Evolutionary conservation across 2,888 invertebrate genomes (phyloP).

Genomic region (Metacarcinus magister): DNA sequence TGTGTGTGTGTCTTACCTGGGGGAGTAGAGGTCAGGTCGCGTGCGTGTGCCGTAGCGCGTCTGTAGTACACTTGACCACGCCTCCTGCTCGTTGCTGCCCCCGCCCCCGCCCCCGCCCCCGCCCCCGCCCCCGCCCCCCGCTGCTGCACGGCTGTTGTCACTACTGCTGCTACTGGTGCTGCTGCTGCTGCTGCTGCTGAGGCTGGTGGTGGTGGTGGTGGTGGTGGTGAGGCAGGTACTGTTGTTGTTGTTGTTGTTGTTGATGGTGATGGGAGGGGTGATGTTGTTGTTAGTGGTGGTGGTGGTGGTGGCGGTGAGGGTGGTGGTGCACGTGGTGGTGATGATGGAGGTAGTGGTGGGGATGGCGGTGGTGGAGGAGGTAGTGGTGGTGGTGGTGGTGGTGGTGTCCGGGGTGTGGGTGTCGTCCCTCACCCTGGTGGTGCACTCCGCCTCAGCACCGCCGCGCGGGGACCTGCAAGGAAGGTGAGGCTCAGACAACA

Average conservation of each 20-base stretch:
- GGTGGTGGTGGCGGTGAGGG: background rate
- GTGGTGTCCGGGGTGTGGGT: background rate
- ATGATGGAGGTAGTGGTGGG: background rate
- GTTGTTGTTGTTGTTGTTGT: conserved; percentile 27
- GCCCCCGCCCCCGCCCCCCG: too few relatives aligned
- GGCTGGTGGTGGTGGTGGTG: conserved; percentile 40
- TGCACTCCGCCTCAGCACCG: background rate
- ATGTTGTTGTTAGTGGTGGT: background rate
- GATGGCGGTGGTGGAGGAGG: background rate
- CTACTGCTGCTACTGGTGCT: background rate
- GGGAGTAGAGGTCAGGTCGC: conserved; percentile 46
- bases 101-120: background rate
- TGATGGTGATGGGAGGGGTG: background rate
- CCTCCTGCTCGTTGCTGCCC: conserved; percentile 33
- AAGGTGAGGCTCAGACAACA: background rate
- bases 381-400: background rate
- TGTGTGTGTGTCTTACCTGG: conserved; percentile 31
- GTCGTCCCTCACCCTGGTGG: background rate
- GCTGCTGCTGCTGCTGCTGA: background rate
- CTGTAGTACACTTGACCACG: conserved; percentile 57
- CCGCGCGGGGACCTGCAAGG: background rate
- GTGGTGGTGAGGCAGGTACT: conserved; percentile 53
- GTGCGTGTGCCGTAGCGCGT: conserved; percentile 61
- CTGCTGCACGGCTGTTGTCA: background rate
- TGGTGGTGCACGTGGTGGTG: background rate